phyloP scores from a whole-genome alignment of 2,113 vertebrate species.

The Ammospiza caudacuta region DNA sequence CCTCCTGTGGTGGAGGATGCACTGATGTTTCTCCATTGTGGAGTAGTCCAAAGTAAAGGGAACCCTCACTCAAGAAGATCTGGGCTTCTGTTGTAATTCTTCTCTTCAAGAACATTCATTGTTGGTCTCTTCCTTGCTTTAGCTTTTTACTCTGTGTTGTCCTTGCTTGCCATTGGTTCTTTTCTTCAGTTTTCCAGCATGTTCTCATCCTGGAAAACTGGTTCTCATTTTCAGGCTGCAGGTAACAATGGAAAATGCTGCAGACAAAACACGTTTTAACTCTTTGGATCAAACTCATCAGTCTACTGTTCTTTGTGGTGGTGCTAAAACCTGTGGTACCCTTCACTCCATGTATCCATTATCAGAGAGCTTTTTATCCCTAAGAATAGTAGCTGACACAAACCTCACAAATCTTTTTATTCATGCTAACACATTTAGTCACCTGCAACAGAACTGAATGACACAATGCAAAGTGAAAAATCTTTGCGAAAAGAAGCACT shows the following conservation, averaged over 20 bases:
- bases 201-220: background rate
- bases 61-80: background rate
- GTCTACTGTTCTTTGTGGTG: background rate
- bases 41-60: background rate
- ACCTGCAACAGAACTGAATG: background rate
- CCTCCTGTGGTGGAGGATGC: background rate
- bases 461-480: background rate
- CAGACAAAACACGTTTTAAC: background rate
- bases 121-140: background rate
- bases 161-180: background rate
- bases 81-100: background rate
- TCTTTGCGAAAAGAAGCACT: background rate
- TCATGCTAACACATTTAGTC: background rate
- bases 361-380: background rate
- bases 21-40: background rate
- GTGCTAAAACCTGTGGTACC: background rate
- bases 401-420: background rate
- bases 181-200: background rate
- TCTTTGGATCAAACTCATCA: background rate
- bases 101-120: background rate
- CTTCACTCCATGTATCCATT: background rate
- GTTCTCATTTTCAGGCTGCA: background rate
- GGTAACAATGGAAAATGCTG: background rate
- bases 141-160: background rate
- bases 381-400: background rate